Conservation (phyloP, 1,140 invertebrate genomes). For the Drosophila pectinifera region DNA sequence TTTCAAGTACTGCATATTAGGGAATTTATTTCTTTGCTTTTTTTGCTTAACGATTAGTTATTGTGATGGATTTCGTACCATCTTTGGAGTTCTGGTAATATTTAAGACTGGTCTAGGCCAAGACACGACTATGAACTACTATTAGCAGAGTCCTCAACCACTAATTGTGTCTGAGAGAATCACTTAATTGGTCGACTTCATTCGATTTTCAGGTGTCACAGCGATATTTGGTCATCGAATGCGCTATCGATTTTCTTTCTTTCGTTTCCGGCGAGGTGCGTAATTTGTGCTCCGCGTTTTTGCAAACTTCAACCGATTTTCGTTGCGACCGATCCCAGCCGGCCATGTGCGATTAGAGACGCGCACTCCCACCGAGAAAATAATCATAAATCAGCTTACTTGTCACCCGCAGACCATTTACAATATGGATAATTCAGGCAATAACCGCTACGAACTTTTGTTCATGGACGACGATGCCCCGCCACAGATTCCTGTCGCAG, state of each 20-base stretch:
- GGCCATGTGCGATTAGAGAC: conserved; percentile 30
- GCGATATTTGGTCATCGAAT: conserved; percentile 1
- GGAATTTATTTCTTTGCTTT: too few relatives aligned
- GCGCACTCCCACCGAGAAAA: conserved; percentile 29
- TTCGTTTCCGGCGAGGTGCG: conserved; percentile 40
- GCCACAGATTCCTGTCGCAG: conserved; percentile 14
- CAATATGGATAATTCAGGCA: conserved; percentile 95
- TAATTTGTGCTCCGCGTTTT: conserved; percentile 46
- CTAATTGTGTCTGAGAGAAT: not conserved
- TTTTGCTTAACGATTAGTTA: too few relatives aligned
- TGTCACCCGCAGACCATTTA: conserved; percentile 40
- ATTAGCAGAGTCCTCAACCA: not conserved
- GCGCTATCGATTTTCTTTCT: conserved; percentile 27
- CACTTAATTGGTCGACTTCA: too few relatives aligned
- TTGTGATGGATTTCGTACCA: too few relatives aligned
- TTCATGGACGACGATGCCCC: conserved; percentile 91
- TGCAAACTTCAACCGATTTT: conserved; percentile 35
- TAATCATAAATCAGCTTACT: conserved; percentile 25
- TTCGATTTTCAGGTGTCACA: not conserved
- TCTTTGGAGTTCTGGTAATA: too few relatives aligned
- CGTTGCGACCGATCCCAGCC: conserved; percentile 2
- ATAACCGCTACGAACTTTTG: conserved; percentile 96
- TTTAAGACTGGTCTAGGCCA: too few relatives aligned
- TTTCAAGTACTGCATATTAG: too few relatives aligned
- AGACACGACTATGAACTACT: not conserved